These are phyloP conservation scores for Urocolius indicus DNA, from an alignment of 2,113 vertebrate species.

Conservation along the genomic window DNA sequence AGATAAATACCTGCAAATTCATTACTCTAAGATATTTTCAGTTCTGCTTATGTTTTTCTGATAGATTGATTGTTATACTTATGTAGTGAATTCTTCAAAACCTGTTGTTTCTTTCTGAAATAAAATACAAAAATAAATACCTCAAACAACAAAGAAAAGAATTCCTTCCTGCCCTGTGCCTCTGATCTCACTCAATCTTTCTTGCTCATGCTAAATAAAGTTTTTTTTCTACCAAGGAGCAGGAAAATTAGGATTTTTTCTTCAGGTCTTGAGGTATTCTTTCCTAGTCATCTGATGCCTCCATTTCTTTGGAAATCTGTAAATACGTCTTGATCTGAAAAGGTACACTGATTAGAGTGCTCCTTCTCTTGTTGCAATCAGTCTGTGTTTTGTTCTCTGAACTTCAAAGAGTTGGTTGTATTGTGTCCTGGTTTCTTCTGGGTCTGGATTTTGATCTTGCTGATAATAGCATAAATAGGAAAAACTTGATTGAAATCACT, in stretches of 20 bases:
- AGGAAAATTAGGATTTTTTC: neutral
- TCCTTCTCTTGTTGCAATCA: conserved; percentile 30
- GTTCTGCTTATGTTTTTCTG: neutral
- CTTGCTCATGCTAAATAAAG: neutral
- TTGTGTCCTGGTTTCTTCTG: conserved; percentile 12
- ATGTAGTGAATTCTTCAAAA: neutral
- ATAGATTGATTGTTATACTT: neutral
- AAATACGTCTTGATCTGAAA: conserved; percentile 11
- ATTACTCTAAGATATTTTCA: neutral
- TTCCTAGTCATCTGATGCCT: neutral
- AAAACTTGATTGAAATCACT: conserved; percentile 29
- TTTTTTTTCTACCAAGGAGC: neutral
- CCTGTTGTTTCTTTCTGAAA: neutral
- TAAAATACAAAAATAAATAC: neutral
- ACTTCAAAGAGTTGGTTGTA: conserved; percentile 47
- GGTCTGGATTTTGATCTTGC: conserved; percentile 27
- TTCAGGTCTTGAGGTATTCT: neutral
- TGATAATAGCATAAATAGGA: neutral
- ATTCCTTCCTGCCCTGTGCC: neutral
- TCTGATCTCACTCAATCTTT: neutral
- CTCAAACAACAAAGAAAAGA: neutral
- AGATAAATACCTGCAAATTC: neutral
- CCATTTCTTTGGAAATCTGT: conserved; percentile 7
- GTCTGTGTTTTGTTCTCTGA: conserved; percentile 36
- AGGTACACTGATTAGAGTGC: neutral